phyloP scores from a whole-genome alignment of 92 coral and sea anemone genomes.

The Isaurus tuberculatus region DNA sequence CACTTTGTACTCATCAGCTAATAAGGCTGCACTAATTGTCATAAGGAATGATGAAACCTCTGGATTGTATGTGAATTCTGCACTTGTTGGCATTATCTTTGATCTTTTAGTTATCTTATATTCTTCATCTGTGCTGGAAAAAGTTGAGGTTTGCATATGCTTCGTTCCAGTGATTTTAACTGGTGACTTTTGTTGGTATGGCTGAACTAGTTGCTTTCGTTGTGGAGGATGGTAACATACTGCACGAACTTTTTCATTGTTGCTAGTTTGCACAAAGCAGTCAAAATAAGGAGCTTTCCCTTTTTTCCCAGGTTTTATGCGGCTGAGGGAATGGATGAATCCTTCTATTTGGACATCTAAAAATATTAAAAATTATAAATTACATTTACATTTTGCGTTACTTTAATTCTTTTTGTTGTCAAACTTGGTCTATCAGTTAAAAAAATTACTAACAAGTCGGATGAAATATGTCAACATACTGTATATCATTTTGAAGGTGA shows the following conservation, averaged over 20 bases:
- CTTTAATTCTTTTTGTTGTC: constrained; percentile 2
- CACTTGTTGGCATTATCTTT: constrained; percentile 54
- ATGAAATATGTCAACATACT: constrained; percentile 6
- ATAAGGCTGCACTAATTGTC: constrained; percentile 52
- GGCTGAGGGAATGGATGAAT: constrained; percentile 17
- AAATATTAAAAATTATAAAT: constrained; percentile 4
- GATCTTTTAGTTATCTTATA: constrained; percentile 53
- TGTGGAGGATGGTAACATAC: constrained; percentile 34
- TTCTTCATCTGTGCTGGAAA: constrained; percentile 34
- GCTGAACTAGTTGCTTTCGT: constrained; percentile 22
- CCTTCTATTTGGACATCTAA: constrained; percentile 14
- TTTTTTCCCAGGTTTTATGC: constrained; percentile 7
- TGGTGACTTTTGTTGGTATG: constrained; percentile 48
- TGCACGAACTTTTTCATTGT: constrained; percentile 33
- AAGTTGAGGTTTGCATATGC: constrained; percentile 42
- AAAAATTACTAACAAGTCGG: constrained; percentile 5
- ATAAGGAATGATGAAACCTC: constrained; percentile 43
- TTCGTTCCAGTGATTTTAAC: constrained; percentile 44
- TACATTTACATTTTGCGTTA: constrained; percentile 5
- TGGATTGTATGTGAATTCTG: constrained; percentile 49
- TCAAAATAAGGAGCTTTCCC: constrained; percentile 11
- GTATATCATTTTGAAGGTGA: constrained; percentile 11
- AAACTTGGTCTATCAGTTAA: constrained; percentile 10
- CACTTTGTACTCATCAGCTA: constrained; percentile 55
- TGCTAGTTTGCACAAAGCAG: constrained; percentile 12